Percentiles rank a stretch among this genome's conserved stretches.
Evolutionary conservation across 2,797 vertebrate genomes (phyloP).

Genomic region (Anguilla anguilla): DNA sequence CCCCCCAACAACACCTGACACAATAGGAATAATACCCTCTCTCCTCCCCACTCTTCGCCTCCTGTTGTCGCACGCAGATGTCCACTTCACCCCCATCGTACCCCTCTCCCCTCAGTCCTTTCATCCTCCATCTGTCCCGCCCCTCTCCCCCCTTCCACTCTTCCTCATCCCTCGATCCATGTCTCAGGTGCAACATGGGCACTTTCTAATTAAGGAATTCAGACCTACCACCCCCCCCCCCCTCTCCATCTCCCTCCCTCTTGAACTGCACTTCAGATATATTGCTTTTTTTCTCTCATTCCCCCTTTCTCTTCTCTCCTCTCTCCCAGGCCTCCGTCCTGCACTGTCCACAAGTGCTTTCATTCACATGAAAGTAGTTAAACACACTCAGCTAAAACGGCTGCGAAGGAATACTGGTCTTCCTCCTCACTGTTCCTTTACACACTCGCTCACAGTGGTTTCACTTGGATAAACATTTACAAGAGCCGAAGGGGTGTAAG

Average conservation of each 20-base stretch:
- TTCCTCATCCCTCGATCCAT: not conserved
- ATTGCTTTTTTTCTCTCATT: not conserved
- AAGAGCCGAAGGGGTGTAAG: not conserved
- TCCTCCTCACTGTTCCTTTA: not conserved
- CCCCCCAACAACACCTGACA: too few relatives aligned
- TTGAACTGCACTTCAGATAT: slow-evolving; percentile 3
- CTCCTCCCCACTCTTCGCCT: not conserved
- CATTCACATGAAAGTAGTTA: not conserved
- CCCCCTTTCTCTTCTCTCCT: not conserved
- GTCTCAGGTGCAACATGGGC: slow-evolving; percentile 22
- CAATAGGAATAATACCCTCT: not conserved
- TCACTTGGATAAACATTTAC: not conserved
- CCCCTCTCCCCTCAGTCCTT: slow-evolving; percentile 22
- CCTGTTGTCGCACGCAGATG: not conserved
- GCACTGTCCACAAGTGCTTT: not conserved
- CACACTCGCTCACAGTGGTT: not conserved
- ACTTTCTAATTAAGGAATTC: slow-evolving; percentile 21
- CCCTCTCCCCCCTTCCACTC: not conserved
- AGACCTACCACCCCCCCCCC: not conserved
- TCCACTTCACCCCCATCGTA: not conserved
- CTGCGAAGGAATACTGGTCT: not conserved
- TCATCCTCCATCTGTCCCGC: not conserved
- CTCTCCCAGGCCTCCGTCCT: not conserved
- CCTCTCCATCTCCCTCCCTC: too few relatives aligned
- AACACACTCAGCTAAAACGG: not conserved